Percentiles rank a stretch among this genome's conserved stretches.
Conservation (phyloP, 2,888 invertebrate genomes). For the Epirrhoe alternata region DNA sequence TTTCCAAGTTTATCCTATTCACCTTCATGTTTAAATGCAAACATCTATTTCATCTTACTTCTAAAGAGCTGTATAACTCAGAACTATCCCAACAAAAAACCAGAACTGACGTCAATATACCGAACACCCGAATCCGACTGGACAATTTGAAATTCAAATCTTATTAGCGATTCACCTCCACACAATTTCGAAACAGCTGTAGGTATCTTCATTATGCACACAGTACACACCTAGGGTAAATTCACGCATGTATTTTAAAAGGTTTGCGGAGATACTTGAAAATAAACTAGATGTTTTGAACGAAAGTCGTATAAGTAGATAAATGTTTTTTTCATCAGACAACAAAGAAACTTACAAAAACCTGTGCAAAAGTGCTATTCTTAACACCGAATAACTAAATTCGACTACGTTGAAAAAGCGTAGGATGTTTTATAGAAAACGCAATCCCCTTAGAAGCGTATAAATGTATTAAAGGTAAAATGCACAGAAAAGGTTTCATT, state of each 20-base stretch:
- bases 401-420: background rate
- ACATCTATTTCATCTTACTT: constrained; percentile 19
- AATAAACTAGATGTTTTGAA: background rate
- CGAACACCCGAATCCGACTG: constrained; percentile 38
- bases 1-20: constrained; percentile 10
- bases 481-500: constrained; percentile 65
- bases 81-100: constrained; percentile 43
- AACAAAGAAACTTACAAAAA: background rate
- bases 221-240: constrained; percentile 31
- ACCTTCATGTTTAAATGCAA: constrained; percentile 21
- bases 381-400: background rate
- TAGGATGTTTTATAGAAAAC: background rate
- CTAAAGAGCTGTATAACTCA: constrained; percentile 33
- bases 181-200: constrained; percentile 35
- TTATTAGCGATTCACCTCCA: constrained; percentile 42
- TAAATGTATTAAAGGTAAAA: constrained; percentile 59
- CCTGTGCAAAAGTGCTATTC: background rate
- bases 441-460: constrained; percentile 33
- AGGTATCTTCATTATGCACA: constrained; percentile 32
- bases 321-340: background rate
- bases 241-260: constrained; percentile 18
- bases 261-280: constrained; percentile 8
- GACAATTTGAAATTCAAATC: constrained; percentile 47
- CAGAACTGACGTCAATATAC: constrained; percentile 41
- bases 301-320: background rate